Base-by-base conservation (phyloP, 1,140 invertebrate species). In the Trigoniulus corallinus region DNA sequence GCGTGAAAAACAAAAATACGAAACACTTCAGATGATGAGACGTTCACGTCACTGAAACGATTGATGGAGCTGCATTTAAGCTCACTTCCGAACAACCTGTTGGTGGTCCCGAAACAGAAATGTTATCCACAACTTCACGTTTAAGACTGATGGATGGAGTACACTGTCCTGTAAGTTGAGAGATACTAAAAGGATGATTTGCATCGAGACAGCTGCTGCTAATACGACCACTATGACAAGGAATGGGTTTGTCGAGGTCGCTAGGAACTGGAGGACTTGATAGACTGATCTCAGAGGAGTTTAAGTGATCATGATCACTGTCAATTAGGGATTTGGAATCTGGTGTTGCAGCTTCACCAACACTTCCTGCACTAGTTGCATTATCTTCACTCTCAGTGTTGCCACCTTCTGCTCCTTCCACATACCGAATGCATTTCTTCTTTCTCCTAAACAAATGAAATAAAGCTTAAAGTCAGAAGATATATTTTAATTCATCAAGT, bases 401-500 rank as follows among this genome's bases (percentile, higher is more conserved):
- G 40, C 56, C 57, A n/a, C 48, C 40, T 65, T 76, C 72, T 20
- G 46, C 25, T 56, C 71, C 61, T 68, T 80, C 77, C 79, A 89
- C 82, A 71, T 93, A 94, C 55, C 89, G 82, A 67, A 94, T 88
- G 76, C 91, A 96, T 74, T 94, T 95, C 74, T 96, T 96, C 78
- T 97, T 96, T 75, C 91, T 85, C 75, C 91, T 95, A 75, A 26
- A 78, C 62, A 57, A 45, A 60, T 58, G 56, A 60, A 47, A 20
- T 55, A 48, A n/a, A 20, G 24, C 48, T 51, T 15, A 37, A 48
- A 40, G 26, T 22, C 43, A 2, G 3, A 50, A 34, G 40, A 24
- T 34, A 52, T 3, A 39, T 43, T 13, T 24, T 1, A n/a, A n/a
- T n/a, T n/a, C n/a, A n/a, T n/a, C n/a, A n/a, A n/a, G n/a, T n/a